Evolutionary conservation across 2,797 vertebrate species (phyloP).

Genomic region (Odontamblyopus lacepedii): DNA sequence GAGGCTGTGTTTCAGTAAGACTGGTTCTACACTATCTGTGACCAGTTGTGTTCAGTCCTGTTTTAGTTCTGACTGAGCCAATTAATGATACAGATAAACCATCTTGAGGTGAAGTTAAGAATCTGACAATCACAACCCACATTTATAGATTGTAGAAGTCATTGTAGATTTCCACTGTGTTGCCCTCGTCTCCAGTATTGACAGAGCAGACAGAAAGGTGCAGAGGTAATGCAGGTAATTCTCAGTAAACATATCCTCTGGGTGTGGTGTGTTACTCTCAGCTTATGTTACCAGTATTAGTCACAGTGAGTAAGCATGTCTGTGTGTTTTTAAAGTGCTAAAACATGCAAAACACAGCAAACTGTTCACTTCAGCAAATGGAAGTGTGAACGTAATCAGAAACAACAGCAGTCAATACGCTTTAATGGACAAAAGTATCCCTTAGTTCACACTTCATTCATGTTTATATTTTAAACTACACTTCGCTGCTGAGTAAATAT

Average conservation of each 20-base stretch:
- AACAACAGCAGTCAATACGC: not conserved
- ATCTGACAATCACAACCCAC: not conserved
- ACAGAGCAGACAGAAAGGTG: conserved; percentile 25
- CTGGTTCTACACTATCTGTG: too few relatives aligned
- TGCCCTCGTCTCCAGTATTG: not conserved
- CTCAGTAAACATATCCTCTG: conserved; percentile 39
- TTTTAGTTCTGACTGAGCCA: not conserved
- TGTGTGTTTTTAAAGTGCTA: conserved; percentile 1
- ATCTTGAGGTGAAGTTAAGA: too few relatives aligned
- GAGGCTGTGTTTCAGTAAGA: too few relatives aligned
- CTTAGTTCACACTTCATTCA: not conserved
- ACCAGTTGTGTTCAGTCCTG: not conserved
- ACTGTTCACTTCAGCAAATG: conserved; percentile 8
- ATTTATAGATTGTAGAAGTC: not conserved
- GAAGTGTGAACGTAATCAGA: not conserved
- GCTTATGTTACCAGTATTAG: conserved; percentile 28
- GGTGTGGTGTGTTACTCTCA: conserved; percentile 33
- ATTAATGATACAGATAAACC: too few relatives aligned
- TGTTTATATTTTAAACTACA: not conserved
- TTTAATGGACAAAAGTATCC: conserved; percentile 3
- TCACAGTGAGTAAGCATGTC: conserved; percentile 9
- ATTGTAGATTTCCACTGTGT: not conserved
- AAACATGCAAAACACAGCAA: not conserved
- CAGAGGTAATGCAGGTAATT: conserved; percentile 40
- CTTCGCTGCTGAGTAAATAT: not conserved